Evolutionary conservation across 2,113 vertebrate species (phyloP).

Genomic region (Plotosus lineatus): DNA sequence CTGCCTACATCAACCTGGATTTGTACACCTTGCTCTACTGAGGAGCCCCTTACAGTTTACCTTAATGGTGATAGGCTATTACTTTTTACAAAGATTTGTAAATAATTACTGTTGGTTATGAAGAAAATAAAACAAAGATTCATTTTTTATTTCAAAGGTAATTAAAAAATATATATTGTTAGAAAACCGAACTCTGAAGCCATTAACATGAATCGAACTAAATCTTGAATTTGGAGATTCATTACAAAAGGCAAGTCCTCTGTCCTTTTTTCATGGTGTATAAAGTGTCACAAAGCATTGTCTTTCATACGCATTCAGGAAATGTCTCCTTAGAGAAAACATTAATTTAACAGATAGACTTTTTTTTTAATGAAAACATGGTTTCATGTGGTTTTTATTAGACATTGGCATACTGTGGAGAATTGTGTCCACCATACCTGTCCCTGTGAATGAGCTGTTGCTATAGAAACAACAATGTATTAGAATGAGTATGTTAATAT

Average conservation of each 20-base stretch:
- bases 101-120: too few relatives aligned
- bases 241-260: neutral
- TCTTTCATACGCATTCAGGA: neutral
- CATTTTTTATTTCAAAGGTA: too few relatives aligned
- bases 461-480: slow-evolving; percentile 1
- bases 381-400: neutral
- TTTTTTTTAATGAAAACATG: neutral
- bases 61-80: too few relatives aligned
- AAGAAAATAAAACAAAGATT: too few relatives aligned
- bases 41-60: too few relatives aligned
- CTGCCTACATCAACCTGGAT: too few relatives aligned
- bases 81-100: too few relatives aligned
- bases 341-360: neutral
- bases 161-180: too few relatives aligned
- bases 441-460: slow-evolving; percentile 2
- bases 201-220: too few relatives aligned
- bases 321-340: neutral
- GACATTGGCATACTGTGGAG: neutral
- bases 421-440: neutral
- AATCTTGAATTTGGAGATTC: too few relatives aligned
- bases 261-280: neutral
- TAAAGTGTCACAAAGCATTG: neutral
- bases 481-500: neutral
- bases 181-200: too few relatives aligned
- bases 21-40: too few relatives aligned